Base-by-base conservation (phyloP, 2,888 invertebrate species). In the Dryocosmus kuriphilus region DNA sequence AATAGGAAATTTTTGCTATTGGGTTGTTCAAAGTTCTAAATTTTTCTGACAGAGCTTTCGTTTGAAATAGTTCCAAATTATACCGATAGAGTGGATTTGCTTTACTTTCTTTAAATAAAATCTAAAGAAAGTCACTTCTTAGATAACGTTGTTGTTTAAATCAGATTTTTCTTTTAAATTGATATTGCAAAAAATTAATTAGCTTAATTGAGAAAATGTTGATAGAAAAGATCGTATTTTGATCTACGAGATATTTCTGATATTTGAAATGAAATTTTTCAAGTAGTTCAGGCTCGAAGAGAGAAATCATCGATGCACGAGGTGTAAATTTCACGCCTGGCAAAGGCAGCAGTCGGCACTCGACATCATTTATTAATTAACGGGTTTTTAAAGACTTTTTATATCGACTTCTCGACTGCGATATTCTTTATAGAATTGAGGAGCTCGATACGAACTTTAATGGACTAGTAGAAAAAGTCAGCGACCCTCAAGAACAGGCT, bases 281-380 rank as follows among this genome's bases (percentile, higher is more conserved):
- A 14, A 51, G 19, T 41, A 41, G 16, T 38, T 63, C 63, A 35
- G 22, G 14, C 3, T 57, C 38, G 35, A 65, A 38, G 14, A 65
- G 63, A 65, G 22, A 24, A 41, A 16, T 67, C 27, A 27, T 24
- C n/a, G 67, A 67, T 46, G 67, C 30, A 67, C 19, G 27, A n/a
- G 27, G 41, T 27, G 27, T 67, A 27, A 19, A 67, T 67, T 67
- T 67, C 24, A 46, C 41, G 24, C 46, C n/a, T 67, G 24, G 46
- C 46, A 67, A 51, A 46, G 46, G 46, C 67, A 46, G 41, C 67
- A 67, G 46, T 67, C 46, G 30, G 46, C 30, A 67, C 67, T 65
- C 38, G 65, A 51, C 27, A 30, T 67, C 62, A 67, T 46, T 67
- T 30, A 67, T 46, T 67, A 67, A 67, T 67, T 67, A 51, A 67